Conservation (phyloP, 2,888 invertebrate species). For the Heliothis peltigera region DNA sequence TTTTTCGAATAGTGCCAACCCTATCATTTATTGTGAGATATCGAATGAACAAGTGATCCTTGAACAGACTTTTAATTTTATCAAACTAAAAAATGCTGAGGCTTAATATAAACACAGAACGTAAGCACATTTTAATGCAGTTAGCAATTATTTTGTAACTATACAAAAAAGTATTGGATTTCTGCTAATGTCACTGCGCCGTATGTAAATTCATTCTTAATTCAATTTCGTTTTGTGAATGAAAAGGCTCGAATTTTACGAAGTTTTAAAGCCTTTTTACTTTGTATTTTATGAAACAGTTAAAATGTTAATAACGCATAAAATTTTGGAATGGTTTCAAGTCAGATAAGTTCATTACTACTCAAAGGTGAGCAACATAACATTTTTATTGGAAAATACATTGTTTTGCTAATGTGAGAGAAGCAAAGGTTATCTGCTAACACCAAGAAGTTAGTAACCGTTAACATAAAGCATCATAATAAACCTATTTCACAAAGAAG, state of each 20-base stretch:
- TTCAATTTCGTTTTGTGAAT: slow-evolving; percentile 54
- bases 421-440: slow-evolving; percentile 23
- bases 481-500: slow-evolving; percentile 46
- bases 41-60: slow-evolving; percentile 69
- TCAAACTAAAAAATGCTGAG: slow-evolving; percentile 59
- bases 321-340: slow-evolving; percentile 20
- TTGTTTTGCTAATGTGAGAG: slow-evolving; percentile 32
- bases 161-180: slow-evolving; percentile 38
- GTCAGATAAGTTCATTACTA: slow-evolving; percentile 44
- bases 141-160: slow-evolving; percentile 52
- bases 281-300: slow-evolving; percentile 15
- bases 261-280: slow-evolving; percentile 10
- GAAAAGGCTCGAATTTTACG: slow-evolving; percentile 36
- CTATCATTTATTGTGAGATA: slow-evolving; percentile 64
- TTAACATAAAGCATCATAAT: slow-evolving; percentile 14
- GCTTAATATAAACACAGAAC: slow-evolving; percentile 55
- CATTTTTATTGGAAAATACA: slow-evolving; percentile 24
- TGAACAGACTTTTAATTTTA: slow-evolving; percentile 63
- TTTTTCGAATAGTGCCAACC: slow-evolving; percentile 45
- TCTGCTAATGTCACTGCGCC: slow-evolving; percentile 22
- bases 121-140: slow-evolving; percentile 50
- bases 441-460: slow-evolving; percentile 21
- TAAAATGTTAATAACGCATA: slow-evolving; percentile 30
- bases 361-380: slow-evolving; percentile 14
- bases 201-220: slow-evolving; percentile 29